phyloP scores from a whole-genome alignment of 2,888 invertebrate genomes.

The Heliconius cydno region DNA sequence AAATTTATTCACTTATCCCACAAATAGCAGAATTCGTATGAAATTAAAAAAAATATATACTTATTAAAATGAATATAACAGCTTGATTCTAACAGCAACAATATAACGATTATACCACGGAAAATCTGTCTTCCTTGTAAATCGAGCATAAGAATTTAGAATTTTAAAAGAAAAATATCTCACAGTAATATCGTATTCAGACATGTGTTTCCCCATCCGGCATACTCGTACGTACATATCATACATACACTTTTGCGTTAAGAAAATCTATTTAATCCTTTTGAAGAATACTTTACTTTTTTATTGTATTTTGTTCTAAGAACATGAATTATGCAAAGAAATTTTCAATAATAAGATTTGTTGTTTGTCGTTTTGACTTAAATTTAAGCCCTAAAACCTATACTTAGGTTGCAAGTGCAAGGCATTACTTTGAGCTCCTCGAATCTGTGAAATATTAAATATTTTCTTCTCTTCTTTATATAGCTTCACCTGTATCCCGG shows the following conservation, averaged over 20 bases:
- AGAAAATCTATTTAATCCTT: not conserved
- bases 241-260: not conserved
- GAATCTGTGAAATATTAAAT: not conserved
- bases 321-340: too few species aligned
- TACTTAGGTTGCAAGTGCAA: too few species aligned
- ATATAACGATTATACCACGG: not conserved
- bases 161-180: slow-evolving; percentile 5
- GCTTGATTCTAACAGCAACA: not conserved
- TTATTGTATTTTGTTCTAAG: not conserved
- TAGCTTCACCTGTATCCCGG: too few species aligned
- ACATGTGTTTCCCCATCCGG: slow-evolving; percentile 1
- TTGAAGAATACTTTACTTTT: not conserved
- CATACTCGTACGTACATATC: not conserved
- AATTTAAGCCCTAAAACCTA: too few species aligned
- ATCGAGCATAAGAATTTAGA: not conserved
- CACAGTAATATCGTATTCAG: slow-evolving; percentile 7
- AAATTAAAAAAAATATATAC: too few species aligned
- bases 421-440: not conserved
- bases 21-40: too few species aligned
- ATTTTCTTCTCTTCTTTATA: not conserved
- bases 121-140: not conserved
- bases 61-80: not conserved
- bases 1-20: too few species aligned
- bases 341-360: too few species aligned
- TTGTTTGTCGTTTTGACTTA: too few species aligned